Evolutionary conservation across 1,140 invertebrate species (phyloP).

Genomic region (Plodia interpunctella): DNA sequence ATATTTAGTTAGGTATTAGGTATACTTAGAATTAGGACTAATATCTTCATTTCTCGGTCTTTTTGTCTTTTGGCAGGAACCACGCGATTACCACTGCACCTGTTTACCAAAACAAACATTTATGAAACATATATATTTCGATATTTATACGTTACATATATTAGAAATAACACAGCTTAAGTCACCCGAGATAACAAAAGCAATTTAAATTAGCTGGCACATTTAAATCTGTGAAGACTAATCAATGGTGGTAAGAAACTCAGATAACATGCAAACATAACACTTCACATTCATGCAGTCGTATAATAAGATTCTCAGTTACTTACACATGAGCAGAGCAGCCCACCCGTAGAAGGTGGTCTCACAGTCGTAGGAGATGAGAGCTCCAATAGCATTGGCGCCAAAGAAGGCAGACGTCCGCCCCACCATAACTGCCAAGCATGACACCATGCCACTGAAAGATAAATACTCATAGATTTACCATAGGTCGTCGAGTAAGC

Average conservation of each 20-base stretch:
- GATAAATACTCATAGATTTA: not conserved
- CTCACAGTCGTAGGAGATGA: conserved; percentile 57
- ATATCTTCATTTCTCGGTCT: conserved; percentile 30
- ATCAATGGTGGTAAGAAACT: too few relatives aligned
- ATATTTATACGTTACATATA: too few relatives aligned
- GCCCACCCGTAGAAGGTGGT: conserved; percentile 64
- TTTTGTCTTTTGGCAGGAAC: conserved; percentile 54
- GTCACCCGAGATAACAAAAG: too few relatives aligned
- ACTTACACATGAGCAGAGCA: conserved; percentile 52
- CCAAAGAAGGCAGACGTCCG: conserved; percentile 59
- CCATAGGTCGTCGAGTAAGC: too few relatives aligned
- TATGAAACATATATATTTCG: too few relatives aligned
- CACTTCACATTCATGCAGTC: too few relatives aligned
- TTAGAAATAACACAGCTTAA: too few relatives aligned
- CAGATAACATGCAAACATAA: too few relatives aligned
- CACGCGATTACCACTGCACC: conserved; percentile 53
- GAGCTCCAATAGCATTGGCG: conserved; percentile 59
- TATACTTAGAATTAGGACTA: not conserved
- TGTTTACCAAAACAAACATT: conserved; percentile 25
- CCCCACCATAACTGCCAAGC: conserved; percentile 65
- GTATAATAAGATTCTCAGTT: not conserved
- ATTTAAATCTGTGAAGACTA: too few relatives aligned
- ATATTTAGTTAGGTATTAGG: not conserved
- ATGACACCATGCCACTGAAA: conserved; percentile 64
- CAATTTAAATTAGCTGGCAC: too few relatives aligned